Evolutionary conservation across 2,113 vertebrate genomes (phyloP).

Genomic region (Anoplopoma fimbria): DNA sequence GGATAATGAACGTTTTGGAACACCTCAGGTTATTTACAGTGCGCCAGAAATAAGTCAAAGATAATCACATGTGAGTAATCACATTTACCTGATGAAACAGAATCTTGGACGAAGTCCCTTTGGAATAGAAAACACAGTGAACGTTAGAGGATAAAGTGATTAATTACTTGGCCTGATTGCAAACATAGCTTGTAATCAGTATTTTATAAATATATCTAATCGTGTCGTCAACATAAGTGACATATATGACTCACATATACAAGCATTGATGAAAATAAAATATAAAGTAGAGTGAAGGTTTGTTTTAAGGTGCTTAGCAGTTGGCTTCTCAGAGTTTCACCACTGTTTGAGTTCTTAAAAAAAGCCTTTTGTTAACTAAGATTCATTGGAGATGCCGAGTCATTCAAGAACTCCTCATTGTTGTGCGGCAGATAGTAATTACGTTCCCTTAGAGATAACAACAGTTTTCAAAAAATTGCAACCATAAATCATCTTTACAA

Average conservation of each 20-base stretch:
- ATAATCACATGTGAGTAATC: constrained; percentile 58
- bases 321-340: too few species aligned
- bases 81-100: background rate
- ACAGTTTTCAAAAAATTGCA: background rate
- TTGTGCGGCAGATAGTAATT: background rate
- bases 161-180: background rate
- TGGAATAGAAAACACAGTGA: constrained; percentile 23
- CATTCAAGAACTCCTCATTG: background rate
- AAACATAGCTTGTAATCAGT: background rate
- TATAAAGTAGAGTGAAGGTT: too few species aligned
- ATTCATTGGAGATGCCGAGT: background rate
- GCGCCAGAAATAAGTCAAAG: constrained; percentile 45
- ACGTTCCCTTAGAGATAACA: background rate
- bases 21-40: constrained; percentile 47
- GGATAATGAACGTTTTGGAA: constrained; percentile 1
- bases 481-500: background rate
- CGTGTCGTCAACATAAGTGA: background rate
- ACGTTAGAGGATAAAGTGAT: background rate
- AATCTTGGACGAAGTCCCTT: constrained; percentile 31
- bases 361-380: background rate
- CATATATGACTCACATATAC: background rate
- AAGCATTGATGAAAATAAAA: background rate
- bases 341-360: background rate
- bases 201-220: background rate
- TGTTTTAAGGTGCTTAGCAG: too few species aligned